Evolutionary conservation across 92 coral and sea anemone species (phyloP).

Genomic region (Parazoanthus swiftii): DNA sequence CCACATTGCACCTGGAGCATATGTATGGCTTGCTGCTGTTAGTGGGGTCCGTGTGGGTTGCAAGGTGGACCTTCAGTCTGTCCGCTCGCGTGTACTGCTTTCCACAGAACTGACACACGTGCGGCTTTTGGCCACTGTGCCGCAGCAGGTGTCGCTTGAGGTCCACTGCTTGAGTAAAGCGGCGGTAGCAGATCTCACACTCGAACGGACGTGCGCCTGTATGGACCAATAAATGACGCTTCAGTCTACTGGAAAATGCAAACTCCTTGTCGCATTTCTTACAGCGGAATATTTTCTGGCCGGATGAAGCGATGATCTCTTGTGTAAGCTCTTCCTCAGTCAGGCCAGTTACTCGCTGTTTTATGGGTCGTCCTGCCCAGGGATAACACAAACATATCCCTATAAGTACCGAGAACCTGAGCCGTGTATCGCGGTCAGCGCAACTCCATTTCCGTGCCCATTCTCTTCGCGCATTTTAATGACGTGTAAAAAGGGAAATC

Average conservation of each 20-base stretch:
- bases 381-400: constrained; percentile 35
- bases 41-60: constrained; percentile 70
- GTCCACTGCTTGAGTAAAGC: constrained; percentile 97
- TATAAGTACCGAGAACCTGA: constrained; percentile 34
- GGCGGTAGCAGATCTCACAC: constrained; percentile 93
- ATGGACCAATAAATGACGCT: constrained; percentile 98
- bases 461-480: not conserved
- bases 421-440: constrained; percentile 22
- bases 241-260: constrained; percentile 90
- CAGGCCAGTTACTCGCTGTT: constrained; percentile 83
- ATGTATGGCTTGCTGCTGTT: constrained; percentile 72
- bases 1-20: constrained; percentile 90
- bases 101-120: constrained; percentile 95
- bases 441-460: constrained; percentile 28
- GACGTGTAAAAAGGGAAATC: constrained; percentile 43
- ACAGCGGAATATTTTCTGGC: constrained; percentile 89
- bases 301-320: constrained; percentile 83
- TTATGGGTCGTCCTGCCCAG: constrained; percentile 76
- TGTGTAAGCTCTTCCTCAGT: constrained; percentile 94
- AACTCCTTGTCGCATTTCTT: constrained; percentile 99
- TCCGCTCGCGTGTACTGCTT: constrained; percentile 96
- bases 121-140: constrained; percentile 93
- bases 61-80: constrained; percentile 84
- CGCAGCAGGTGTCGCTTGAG: constrained; percentile 95
- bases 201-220: constrained; percentile 99